Percentiles rank a stretch among this genome's conserved stretches.
These are phyloP conservation scores for Agrochola macilenta DNA, from an alignment of 2,888 invertebrate genomes.

Conservation along the genomic window DNA sequence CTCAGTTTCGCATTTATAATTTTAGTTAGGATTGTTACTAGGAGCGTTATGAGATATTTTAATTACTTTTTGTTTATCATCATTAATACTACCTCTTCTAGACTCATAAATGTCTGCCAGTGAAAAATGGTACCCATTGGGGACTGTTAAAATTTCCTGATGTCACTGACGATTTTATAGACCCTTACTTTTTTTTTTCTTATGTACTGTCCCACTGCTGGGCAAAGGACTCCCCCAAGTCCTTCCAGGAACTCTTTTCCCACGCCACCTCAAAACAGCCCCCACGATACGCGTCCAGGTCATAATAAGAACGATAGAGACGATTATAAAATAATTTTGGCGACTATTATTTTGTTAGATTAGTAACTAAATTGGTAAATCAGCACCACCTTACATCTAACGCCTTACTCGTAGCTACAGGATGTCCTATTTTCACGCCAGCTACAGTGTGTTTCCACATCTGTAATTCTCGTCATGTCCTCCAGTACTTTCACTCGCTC, in stretches of 20 bases:
- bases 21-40: neutral
- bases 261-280: neutral
- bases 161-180: neutral
- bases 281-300: neutral
- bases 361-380: neutral
- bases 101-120: neutral
- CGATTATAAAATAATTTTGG: neutral
- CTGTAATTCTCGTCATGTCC: conserved; percentile 69
- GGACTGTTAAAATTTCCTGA: neutral
- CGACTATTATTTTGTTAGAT: neutral
- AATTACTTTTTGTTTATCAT: neutral
- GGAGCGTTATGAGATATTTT: neutral
- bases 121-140: neutral
- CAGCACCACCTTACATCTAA: neutral
- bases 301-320: neutral
- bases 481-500: conserved; percentile 71
- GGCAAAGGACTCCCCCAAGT: neutral
- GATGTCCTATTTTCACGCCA: conserved; percentile 23
- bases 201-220: too few species aligned
- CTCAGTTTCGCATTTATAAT: too few species aligned
- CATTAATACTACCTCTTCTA: neutral
- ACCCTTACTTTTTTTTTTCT: too few species aligned
- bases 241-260: neutral
- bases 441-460: conserved; percentile 48
- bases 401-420: neutral